Evolutionary conservation across 1,140 invertebrate genomes (phyloP), one percentile per base, ranked within the genome.

Genomic region (Caenorhabditis inopinata): DNA sequence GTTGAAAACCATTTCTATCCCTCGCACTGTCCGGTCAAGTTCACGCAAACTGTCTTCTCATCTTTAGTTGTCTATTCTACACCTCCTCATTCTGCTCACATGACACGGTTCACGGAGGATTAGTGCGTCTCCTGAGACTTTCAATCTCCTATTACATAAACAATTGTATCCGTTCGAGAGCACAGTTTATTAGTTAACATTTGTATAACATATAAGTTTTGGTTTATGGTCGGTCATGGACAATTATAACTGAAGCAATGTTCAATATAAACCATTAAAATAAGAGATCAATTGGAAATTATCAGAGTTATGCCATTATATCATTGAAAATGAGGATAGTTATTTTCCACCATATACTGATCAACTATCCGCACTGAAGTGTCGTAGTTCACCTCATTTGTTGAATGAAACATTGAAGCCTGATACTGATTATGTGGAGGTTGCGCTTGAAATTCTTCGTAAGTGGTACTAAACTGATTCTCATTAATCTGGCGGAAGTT

Each of bases 141-240:
- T 5, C 5, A 11, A 25, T 12, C 7, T 68, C 58, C 3, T 38
- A 68, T 68, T 68, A 42, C 58, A 68, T 68, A 68, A 68, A 68
- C 58, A 68, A 38, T 68, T 58, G 6, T 18, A 11, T 16, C n/a
- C 25, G 25, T 27, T 68, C 32, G 21, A 42, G 32, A 29, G 25
- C 58, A 68, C 32, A 38, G 58, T 68, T 68, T 68, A 68, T 68
- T 68, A 68, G 58, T 29, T 68, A 68, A 68, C 58, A 68, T 21
- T 7, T 42, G 14, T 68, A 16, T 32, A 32, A 7, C 7, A 25
- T n/a, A 58, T 42, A 32, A 9, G 12, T 9, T 6, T 16, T n/a
- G 38, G 32, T 38, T 68, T 68, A 68, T 38, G n/a, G 58, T 32
- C 32, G 58, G n/a, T 38, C 29, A 68, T 21, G 32, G 58, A 68